phyloP scores from a whole-genome alignment of 2,113 vertebrate species.

The Hypanus sabinus region DNA sequence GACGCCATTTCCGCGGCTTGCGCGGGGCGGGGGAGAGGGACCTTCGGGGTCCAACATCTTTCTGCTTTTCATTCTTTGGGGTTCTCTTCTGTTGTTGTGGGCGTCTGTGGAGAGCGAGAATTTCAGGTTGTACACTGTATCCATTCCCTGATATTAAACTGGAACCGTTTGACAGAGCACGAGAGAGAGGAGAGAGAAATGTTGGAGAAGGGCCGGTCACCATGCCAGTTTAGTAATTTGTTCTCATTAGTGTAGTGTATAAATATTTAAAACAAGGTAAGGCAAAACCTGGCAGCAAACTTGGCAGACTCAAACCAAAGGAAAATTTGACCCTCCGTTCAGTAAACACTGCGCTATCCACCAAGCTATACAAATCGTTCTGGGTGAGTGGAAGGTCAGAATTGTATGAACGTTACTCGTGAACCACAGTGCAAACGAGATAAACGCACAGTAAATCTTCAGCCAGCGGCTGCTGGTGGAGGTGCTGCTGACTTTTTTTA shows the following conservation, averaged over 20 bases:
- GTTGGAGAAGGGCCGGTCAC: not conserved
- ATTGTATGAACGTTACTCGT: not conserved
- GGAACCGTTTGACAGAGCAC: too few relatives aligned
- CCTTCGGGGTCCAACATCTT: too few relatives aligned
- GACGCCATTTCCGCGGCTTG: too few relatives aligned
- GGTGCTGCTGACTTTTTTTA: too few relatives aligned
- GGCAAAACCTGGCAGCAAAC: not conserved
- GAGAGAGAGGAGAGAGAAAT: not conserved
- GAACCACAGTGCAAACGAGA: not conserved
- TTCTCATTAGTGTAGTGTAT: not conserved
- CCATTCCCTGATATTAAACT: too few relatives aligned
- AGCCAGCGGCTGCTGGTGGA: not conserved
- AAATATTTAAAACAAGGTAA: conserved; percentile 14
- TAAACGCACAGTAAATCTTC: not conserved
- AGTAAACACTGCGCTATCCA: not conserved
- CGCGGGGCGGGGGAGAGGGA: too few relatives aligned
- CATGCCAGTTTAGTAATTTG: not conserved
- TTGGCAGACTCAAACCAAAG: not conserved
- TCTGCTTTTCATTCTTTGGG: too few relatives aligned
- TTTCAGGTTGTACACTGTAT: too few relatives aligned
- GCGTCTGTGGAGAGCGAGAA: too few relatives aligned
- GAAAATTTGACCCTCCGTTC: not conserved
- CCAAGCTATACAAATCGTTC: not conserved
- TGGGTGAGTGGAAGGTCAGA: not conserved
- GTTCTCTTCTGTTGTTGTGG: too few relatives aligned